Evolutionary conservation across 1,140 invertebrate genomes (phyloP), one percentile per base, ranked within the genome.

Genomic region (Pseudomyrmex concolor): DNA sequence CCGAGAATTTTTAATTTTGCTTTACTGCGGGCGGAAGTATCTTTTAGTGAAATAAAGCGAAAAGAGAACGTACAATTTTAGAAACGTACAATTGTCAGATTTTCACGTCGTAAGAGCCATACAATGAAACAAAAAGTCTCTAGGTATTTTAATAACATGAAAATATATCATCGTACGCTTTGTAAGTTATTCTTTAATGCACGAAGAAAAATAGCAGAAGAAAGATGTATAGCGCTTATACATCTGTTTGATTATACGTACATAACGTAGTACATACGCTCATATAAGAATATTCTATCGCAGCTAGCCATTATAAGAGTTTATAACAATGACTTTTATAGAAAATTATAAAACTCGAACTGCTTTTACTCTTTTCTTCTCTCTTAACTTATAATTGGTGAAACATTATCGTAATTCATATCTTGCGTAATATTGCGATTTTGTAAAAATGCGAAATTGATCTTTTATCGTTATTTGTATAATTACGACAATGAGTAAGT

Each of bases 1-100:
- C 25, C 1, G 2, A 10, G 13, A 64, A 70, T 50, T 48, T 70
- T 80, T 80, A 17, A 80, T 70, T 57, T 17, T 67, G 10, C 25
- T 19, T 43, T 12, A 7, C 34, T 34, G 63, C 13, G 17, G 5
- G 67, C 3, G 22, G 19, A n/a, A 22, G 34, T 13, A 25, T 15
- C 62, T 19, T 25, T 34, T 34, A 22, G 51, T 34, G 25, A 50
- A 15, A n/a, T 2, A 1, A 13, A n/a, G 8, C 34, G 2, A 15
- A 9, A 19, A 5, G 50, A 19, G 43, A 51, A 51, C 2, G 13
- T 51, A 51, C 2, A 51, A 10, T 12, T 51, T 51, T 7, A 5
- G 5, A 5, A 5, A 34, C 5, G 34, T 34, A 34, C 34, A 34
- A 34, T 34, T 34, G 5, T 34, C 34, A 7, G 34, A 34, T 7